Conservation (phyloP, 2,888 invertebrate species). For the Bugula neritina region DNA sequence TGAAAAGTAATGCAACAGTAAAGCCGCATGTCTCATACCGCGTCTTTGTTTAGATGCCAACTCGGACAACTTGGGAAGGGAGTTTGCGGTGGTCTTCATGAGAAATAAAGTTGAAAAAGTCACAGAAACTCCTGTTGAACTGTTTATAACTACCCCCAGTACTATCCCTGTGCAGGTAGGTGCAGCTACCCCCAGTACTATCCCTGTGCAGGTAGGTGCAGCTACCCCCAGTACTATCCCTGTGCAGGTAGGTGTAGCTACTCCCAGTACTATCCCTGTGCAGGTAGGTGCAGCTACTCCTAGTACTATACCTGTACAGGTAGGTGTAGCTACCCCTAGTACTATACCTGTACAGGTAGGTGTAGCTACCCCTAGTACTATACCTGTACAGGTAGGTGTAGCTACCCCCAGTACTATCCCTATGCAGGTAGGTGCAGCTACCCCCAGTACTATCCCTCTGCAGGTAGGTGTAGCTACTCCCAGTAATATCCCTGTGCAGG, state of each 20-base stretch:
- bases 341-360: neutral
- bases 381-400: neutral
- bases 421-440: neutral
- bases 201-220: neutral
- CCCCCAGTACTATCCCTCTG: no score
- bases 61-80: slow-evolving; percentile 5
- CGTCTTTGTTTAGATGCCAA: neutral
- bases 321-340: neutral
- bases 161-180: slow-evolving; percentile 21
- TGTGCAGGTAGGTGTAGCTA: neutral
- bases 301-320: neutral
- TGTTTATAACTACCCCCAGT: slow-evolving; percentile 17
- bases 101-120: slow-evolving; percentile 14
- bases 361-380: neutral
- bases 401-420: neutral
- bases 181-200: neutral
- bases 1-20: no score
- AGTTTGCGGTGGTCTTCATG: slow-evolving; percentile 10
- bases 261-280: neutral
- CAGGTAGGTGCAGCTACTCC: neutral
- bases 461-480: no score
- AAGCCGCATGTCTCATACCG: no score
- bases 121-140: neutral
- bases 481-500: no score
- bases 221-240: neutral